Base-by-base conservation (phyloP, 2,888 invertebrate species). In the Thera obeliscata region DNA sequence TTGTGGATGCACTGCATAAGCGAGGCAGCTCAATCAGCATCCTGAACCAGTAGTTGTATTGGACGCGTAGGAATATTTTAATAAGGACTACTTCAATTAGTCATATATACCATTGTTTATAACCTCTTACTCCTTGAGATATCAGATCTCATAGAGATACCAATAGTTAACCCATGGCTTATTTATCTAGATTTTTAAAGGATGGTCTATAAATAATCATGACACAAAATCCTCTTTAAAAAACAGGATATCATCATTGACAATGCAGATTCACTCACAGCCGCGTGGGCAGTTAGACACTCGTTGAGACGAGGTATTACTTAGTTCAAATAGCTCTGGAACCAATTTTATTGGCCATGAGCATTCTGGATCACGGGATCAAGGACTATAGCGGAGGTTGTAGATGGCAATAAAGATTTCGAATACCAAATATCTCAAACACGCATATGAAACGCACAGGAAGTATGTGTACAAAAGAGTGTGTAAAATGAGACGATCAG, bases 231-330 rank as follows among this genome's bases (percentile, higher is more conserved):
- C 36, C 22, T 67, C 63, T 61, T 64, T 12, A 50, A 68, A 71
- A 70, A 75, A 68, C 72, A 66, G 74, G 73, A 73, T 61, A 72
- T 70, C 65, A 38, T 69, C 67, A 75, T 75, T 73, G 64, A 69
- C 12, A 68, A 69, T 69, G 58, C 65, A 58, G 49, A 70, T 71
- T 65, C 56, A 67, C 67, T 67, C 64, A 64, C 43, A 48, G 61
- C 38, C 46, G 38, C 43, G 74, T 75, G 65, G 75, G 73, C 60
- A 67, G 63, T 35, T 22, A 55, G 49, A 64, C 61, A 57, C 49
- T 64, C 56, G 59, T 58, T 22, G 56, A 65, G 54, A 43, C 61
- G 2, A 35, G 3, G 41, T 33, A 55, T 7, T 22, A 50, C 22
- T 50, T 8, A 9, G 22, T n/a, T 2, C 0, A 38, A 8, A 60